Conservation (phyloP, 2,113 vertebrate species). For the Talpa occidentalis region DNA sequence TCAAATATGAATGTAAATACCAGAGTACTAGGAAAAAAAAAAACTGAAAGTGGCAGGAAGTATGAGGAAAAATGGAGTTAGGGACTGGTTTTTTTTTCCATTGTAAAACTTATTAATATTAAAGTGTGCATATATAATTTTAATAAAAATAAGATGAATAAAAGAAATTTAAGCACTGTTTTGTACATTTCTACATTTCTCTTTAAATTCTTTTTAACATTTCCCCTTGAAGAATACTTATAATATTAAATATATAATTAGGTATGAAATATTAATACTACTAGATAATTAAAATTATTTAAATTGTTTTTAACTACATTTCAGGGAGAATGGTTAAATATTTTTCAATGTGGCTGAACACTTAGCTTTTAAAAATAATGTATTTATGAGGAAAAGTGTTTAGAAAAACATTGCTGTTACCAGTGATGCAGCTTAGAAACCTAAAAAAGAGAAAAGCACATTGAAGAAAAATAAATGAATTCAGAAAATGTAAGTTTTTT, state of each 20-base stretch:
- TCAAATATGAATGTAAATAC: neutral
- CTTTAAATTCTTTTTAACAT: constrained; percentile 8
- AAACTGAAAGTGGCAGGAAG: neutral
- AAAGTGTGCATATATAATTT: neutral
- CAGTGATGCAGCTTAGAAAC: neutral
- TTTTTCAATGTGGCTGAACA: neutral
- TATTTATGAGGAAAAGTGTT: neutral
- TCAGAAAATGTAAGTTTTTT: constrained; percentile 8
- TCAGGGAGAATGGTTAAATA: constrained; percentile 1
- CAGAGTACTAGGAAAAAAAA: neutral
- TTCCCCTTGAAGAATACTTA: constrained; percentile 23
- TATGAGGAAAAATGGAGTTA: neutral
- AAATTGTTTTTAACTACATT: constrained; percentile 2
- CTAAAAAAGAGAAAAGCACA: neutral
- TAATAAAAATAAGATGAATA: constrained; percentile 19
- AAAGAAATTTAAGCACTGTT: constrained; percentile 14
- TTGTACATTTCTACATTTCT: neutral
- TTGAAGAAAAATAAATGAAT: constrained; percentile 35
- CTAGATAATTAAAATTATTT: constrained; percentile 4
- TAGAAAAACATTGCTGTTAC: neutral
- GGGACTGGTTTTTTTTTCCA: neutral
- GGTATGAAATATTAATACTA: constrained; percentile 11
- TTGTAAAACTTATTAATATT: constrained; percentile 1
- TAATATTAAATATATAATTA: constrained; percentile 44
- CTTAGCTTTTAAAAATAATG: neutral